Evolutionary conservation across 2,888 invertebrate species (phyloP).

Genomic region (Cryptus armator): DNA sequence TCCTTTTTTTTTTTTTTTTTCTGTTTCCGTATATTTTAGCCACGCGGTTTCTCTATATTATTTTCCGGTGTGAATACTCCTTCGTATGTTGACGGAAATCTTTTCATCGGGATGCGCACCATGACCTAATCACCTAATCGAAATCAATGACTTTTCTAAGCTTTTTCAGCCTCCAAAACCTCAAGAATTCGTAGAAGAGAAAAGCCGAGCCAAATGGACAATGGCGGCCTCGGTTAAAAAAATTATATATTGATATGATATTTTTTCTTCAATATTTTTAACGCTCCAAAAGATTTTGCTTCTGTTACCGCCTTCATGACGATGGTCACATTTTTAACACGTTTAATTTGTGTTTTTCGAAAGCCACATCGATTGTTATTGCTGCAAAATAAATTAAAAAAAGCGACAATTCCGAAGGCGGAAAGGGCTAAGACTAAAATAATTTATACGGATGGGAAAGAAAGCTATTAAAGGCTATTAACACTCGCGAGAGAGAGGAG

Average conservation of each 20-base stretch:
- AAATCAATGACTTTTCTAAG: conserved; percentile 51
- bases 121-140: conserved; percentile 44
- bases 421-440: neutral
- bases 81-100: neutral
- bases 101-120: neutral
- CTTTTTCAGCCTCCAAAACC: neutral
- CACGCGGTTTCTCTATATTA: conserved; percentile 14
- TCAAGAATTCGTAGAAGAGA: neutral
- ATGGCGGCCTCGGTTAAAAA: neutral
- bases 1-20: conserved; percentile 9
- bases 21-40: conserved; percentile 7
- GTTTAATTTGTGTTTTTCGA: no score
- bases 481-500: conserved; percentile 49
- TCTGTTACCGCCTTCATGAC: no score
- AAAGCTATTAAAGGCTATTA: conserved; percentile 68
- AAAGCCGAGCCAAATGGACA: neutral
- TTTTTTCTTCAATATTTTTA: neutral
- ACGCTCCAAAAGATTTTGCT: no score
- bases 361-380: neutral
- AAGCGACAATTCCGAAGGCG: neutral
- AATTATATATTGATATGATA: neutral
- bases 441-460: conserved; percentile 15
- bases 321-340: no score
- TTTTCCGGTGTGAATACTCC: conserved; percentile 5
- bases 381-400: no score